phyloP scores from a whole-genome alignment of 2,888 invertebrate species.

The Cancer borealis region DNA sequence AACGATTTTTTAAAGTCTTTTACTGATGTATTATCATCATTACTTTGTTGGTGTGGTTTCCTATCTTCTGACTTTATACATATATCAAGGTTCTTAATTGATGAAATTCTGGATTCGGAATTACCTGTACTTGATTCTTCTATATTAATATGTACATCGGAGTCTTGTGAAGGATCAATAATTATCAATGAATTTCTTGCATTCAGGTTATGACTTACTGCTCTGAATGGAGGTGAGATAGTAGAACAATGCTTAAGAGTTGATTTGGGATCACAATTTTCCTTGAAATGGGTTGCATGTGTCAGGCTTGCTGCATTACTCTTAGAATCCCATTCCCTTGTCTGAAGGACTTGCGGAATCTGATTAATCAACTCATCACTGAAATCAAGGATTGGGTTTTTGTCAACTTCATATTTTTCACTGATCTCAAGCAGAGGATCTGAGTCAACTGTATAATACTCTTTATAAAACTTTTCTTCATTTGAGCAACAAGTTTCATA shows the following conservation, averaged over 20 bases:
- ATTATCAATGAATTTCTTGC: not conserved
- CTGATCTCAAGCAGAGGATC: not conserved
- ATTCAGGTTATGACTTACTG: not conserved
- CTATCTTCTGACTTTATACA: not conserved
- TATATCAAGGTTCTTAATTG: not conserved
- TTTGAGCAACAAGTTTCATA: not conserved
- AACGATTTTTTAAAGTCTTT: not conserved
- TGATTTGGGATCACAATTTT: not conserved
- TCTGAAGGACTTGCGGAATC: not conserved
- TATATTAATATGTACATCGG: not conserved
- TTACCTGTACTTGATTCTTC: not conserved
- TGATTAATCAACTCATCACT: not conserved
- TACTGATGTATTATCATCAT: not conserved
- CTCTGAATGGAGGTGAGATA: not conserved
- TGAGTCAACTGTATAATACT: not conserved
- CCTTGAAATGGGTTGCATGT: not conserved
- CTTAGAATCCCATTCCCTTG: not conserved
- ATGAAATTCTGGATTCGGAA: not conserved
- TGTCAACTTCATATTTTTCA: not conserved
- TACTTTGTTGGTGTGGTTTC: not conserved
- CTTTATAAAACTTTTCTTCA: not conserved
- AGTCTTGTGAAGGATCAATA: not conserved
- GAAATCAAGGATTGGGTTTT: slow-evolving; percentile 6
- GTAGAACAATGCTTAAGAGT: not conserved
- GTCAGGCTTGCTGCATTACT: not conserved